Percentiles rank a stretch among this genome's conserved stretches.
Conservation (phyloP, 2,888 invertebrate species). For the Boloria selene region DNA sequence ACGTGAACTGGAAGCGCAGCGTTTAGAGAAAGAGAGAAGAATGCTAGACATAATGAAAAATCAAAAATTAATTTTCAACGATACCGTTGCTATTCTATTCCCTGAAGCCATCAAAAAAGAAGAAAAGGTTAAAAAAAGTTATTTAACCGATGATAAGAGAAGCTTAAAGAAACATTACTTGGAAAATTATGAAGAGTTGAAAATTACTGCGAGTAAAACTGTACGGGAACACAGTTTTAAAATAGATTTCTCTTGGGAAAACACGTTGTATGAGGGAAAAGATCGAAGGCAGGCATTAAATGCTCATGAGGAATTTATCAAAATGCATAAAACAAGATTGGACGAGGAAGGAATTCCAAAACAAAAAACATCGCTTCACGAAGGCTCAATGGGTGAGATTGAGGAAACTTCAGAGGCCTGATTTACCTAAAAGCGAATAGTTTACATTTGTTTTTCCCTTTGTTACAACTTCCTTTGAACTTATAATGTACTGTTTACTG, state of each 20-base stretch:
- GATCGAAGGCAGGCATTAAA: constrained; percentile 75
- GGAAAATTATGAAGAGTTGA: constrained; percentile 61
- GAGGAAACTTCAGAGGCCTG: constrained; percentile 13
- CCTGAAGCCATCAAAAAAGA: constrained; percentile 82
- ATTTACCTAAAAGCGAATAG: constrained; percentile 9
- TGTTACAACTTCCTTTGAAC: neutral
- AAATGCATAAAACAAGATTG: constrained; percentile 61
- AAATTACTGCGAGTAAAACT: constrained; percentile 56
- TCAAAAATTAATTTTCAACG: constrained; percentile 84
- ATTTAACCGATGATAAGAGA: constrained; percentile 69
- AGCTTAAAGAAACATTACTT: constrained; percentile 63
- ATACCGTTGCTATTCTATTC: constrained; percentile 84
- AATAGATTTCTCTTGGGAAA: constrained; percentile 81
- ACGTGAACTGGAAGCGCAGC: constrained; percentile 81
- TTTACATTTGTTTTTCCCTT: neutral
- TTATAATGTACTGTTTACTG: neutral
- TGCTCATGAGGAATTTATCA: constrained; percentile 60
- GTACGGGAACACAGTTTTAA: constrained; percentile 75
- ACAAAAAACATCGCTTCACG: neutral
- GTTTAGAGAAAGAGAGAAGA: constrained; percentile 80
- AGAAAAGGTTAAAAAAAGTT: constrained; percentile 65
- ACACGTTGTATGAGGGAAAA: constrained; percentile 76
- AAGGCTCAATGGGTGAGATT: constrained; percentile 13
- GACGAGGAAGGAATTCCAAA: constrained; percentile 47
- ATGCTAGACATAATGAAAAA: constrained; percentile 81